Evolutionary conservation across 2,888 invertebrate genomes (phyloP).

Genomic region (Taphrorychus bicolor): DNA sequence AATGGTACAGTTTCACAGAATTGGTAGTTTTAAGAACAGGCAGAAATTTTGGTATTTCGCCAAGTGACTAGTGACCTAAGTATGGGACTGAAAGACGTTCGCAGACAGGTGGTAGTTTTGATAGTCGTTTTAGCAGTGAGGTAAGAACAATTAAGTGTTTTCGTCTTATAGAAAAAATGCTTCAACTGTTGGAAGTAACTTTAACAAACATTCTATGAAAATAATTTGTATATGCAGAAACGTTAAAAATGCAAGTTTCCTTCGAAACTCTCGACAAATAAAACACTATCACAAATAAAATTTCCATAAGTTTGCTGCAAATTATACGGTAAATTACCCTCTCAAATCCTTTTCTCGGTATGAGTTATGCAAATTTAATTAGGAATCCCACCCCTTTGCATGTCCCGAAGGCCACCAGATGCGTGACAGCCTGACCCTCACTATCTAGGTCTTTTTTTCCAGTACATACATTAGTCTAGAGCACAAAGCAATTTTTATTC

Average conservation of each 20-base stretch:
- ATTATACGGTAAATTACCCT: background rate
- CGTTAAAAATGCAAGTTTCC: background rate
- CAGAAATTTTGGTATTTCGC: background rate
- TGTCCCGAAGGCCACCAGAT: conserved; percentile 6
- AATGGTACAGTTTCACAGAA: background rate
- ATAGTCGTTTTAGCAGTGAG: background rate
- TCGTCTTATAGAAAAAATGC: too few relatives aligned
- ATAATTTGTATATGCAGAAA: too few relatives aligned
- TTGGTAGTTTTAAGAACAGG: conserved; percentile 4
- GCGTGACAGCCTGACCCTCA: conserved; percentile 13
- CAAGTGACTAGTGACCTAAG: conserved; percentile 32
- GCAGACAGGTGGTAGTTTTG: conserved; percentile 23
- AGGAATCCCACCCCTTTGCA: conserved; percentile 34
- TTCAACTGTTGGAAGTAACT: too few relatives aligned
- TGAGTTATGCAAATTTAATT: conserved; percentile 28
- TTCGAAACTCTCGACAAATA: background rate
- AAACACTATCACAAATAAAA: too few relatives aligned
- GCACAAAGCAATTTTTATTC: too few relatives aligned
- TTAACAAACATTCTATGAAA: too few relatives aligned
- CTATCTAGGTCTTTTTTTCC: conserved; percentile 9
- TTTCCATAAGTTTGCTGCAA: background rate
- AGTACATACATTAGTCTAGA: too few relatives aligned
- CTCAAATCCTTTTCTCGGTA: background rate
- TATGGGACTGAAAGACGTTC: conserved; percentile 20
- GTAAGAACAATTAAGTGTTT: background rate